Conservation (phyloP, 2,888 invertebrate genomes). For the Dryomyza anilis region DNA sequence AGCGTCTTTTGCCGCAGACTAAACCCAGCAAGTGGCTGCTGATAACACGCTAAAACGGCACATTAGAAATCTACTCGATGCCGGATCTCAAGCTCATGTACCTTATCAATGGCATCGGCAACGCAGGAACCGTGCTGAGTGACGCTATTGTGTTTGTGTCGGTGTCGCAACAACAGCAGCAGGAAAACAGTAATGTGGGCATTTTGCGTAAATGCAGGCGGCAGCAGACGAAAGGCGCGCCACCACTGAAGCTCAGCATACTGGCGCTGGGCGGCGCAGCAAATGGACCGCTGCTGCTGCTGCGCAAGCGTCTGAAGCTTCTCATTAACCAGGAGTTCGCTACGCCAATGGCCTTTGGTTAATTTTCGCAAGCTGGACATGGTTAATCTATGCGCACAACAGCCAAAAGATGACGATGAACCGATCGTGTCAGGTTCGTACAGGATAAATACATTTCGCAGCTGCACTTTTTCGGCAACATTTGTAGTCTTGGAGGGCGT, state of each 20-base stretch:
- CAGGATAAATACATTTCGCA: conserved; percentile 53
- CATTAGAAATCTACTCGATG: conserved; percentile 89
- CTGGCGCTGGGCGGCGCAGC: conserved; percentile 83
- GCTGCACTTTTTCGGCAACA: conserved; percentile 65
- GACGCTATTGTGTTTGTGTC: conserved; percentile 82
- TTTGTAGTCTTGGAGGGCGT: conserved; percentile 93
- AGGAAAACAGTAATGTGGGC: conserved; percentile 56
- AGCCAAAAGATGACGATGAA: conserved; percentile 61
- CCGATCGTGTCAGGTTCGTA: conserved; percentile 37
- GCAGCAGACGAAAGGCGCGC: conserved; percentile 52
- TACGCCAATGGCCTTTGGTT: conserved; percentile 85
- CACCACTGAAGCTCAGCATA: conserved; percentile 67
- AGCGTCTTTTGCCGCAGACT: conserved; percentile 70
- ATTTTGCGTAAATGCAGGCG: conserved; percentile 57
- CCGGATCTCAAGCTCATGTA: conserved; percentile 86
- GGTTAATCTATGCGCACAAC: conserved; percentile 57
- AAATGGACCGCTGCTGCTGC: conserved; percentile 79
- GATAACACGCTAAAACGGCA: conserved; percentile 86
- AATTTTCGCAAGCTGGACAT: conserved; percentile 80
- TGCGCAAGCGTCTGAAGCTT: conserved; percentile 77
- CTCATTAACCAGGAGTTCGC: conserved; percentile 88
- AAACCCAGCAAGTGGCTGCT: conserved; percentile 89
- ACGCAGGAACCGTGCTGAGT: conserved; percentile 67
- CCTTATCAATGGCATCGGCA: conserved; percentile 69
- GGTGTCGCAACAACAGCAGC: conserved; percentile 58